Conservation (phyloP, 1,140 invertebrate species). For the Whitmania pigra region DNA sequence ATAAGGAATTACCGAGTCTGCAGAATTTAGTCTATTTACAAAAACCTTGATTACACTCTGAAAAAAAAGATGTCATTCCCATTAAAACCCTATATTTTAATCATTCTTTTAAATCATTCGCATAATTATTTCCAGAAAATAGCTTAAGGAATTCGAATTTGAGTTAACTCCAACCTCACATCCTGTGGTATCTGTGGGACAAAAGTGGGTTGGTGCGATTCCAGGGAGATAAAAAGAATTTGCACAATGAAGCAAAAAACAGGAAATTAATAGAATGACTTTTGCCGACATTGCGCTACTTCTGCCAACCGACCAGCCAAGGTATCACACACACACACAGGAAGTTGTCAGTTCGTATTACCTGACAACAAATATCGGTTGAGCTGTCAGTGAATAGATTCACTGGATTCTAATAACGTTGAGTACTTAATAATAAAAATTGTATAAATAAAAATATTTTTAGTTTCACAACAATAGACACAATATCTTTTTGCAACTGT, state of each 20-base stretch:
- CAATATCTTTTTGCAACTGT: too few species aligned
- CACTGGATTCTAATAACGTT: too few species aligned
- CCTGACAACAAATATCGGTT: too few species aligned
- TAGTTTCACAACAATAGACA: too few species aligned
- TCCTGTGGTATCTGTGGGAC: not conserved
- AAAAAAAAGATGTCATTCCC: conserved; percentile 34
- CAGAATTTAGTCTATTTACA: conserved; percentile 89
- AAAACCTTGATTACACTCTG: conserved; percentile 72
- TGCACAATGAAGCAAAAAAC: not conserved
- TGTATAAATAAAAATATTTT: too few species aligned
- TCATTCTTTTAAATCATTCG: too few species aligned
- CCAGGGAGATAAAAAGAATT: conserved; percentile 16
- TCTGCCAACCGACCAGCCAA: not conserved
- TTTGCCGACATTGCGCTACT: not conserved
- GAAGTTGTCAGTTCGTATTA: too few species aligned
- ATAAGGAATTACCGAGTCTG: conserved; percentile 90
- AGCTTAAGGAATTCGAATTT: too few species aligned
- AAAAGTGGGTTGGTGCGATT: conserved; percentile 18
- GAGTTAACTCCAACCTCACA: not conserved
- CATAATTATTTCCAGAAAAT: too few species aligned
- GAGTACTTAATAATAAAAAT: too few species aligned
- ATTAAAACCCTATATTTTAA: too few species aligned
- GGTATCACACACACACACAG: not conserved
- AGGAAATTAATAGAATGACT: not conserved
- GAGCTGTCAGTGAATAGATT: too few species aligned